A percentile compares a stretch with the other conserved stretches of the same genome.
phyloP scores from a whole-genome alignment of 2,113 vertebrate genomes.

The Scophthalmus maximus region DNA sequence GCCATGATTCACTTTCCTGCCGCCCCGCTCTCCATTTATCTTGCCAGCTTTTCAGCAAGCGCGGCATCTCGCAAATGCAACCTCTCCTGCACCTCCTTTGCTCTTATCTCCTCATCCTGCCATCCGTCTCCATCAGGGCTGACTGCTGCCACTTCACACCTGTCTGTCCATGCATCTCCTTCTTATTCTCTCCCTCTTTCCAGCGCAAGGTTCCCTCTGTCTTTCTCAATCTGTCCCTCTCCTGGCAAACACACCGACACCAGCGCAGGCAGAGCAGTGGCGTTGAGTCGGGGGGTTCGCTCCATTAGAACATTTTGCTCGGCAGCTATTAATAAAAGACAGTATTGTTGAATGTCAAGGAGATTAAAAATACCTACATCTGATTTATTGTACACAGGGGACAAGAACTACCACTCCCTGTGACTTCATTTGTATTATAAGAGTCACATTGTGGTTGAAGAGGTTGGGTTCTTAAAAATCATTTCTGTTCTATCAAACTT shows the following conservation, averaged over 20 bases:
- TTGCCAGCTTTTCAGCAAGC: conserved; percentile 50
- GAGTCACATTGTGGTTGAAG: neutral
- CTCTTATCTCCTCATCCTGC: conserved; percentile 71
- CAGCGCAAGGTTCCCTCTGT: conserved; percentile 43
- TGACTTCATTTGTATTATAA: conserved; percentile 18
- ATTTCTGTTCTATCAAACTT: too few species aligned
- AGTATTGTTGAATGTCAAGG: conserved; percentile 2
- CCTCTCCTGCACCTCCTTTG: conserved; percentile 62
- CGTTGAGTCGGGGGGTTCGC: neutral
- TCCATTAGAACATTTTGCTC: conserved; percentile 28
- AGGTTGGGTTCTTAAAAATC: neutral
- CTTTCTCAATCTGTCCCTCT: conserved; percentile 62
- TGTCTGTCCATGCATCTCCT: conserved; percentile 76
- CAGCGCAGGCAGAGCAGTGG: conserved; percentile 16
- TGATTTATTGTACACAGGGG: conserved; percentile 44
- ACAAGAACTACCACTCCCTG: neutral
- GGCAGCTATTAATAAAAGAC: conserved; percentile 47
- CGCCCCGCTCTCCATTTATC: conserved; percentile 62
- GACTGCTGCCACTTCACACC: conserved; percentile 79
- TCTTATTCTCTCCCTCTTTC: conserved; percentile 55
- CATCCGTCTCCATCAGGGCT: conserved; percentile 78
- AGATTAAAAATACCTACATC: conserved; percentile 40
- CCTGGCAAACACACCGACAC: conserved; percentile 40
- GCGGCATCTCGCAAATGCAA: conserved; percentile 28
- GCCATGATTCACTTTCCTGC: conserved; percentile 68